Evolutionary conservation across 2,113 vertebrate genomes (phyloP), one percentile per base, ranked within the genome.

Genomic region (Aramus guarauna): DNA sequence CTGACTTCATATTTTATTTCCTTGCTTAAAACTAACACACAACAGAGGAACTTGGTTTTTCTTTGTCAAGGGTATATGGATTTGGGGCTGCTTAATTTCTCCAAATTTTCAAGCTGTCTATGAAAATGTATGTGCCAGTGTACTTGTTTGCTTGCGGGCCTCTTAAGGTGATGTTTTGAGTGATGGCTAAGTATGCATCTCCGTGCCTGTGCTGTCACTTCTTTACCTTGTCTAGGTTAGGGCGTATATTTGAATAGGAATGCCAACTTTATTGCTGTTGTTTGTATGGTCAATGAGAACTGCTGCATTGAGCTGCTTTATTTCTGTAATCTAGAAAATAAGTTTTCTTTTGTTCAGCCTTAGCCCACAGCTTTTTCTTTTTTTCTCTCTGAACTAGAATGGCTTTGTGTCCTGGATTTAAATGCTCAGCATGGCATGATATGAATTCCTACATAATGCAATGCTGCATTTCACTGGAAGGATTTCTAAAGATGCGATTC

Each of bases 401-500:
- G n/a, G 59, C 27, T 72, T 60, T 66, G 22, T 37, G 36, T 27
- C 32, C 32, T 39, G 39, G 26, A 30, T 91, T 43, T 67, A 60
- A 66, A 72, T 72, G 71, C 27, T 60, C 23, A 55, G 39, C 9
- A 9, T 78, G 45, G 34, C 36, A 16, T 0, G 0, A 26, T 19
- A 4, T 27, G 36, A 73, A 50, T 94, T 83, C 34, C 18, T 27
- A n/a, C 26, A 13, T 5, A 17, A 32, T 23, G 14, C 32, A 45
- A 27, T 8, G 37, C 29, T 58, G 59, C 11, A 56, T 50, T 50
- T 63, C 32, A 7, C 20, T 47, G 53, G 67, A 39, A 72, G 18
- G 15, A 6, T 63, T 68, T 18, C 12, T 63, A 30, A 88, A 43
- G 64, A 34, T 0, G 1, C 0, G 1, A 4, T 67, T 84, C 47